phyloP scores from a whole-genome alignment of 2,113 vertebrate species.

The Leptobrachium ailaonicum region DNA sequence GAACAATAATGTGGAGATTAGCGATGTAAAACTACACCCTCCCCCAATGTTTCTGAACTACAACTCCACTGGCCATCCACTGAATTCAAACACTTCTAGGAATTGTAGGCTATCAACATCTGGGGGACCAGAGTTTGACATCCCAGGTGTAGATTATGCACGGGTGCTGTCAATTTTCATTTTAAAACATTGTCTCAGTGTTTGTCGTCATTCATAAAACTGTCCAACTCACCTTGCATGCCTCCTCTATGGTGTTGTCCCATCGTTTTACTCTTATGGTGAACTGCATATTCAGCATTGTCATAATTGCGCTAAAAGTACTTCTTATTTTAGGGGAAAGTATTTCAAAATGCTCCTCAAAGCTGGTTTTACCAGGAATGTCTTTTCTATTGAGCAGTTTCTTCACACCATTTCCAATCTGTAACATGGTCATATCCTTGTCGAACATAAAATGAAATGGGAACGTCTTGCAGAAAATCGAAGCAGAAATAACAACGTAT shows the following conservation, averaged over 20 bases:
- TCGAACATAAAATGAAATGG: constrained; percentile 96
- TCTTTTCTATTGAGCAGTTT: constrained; percentile 84
- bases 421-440: constrained; percentile 86
- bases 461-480: constrained; percentile 92
- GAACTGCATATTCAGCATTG: constrained; percentile 95
- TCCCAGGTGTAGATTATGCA: no score
- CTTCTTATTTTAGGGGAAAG: constrained; percentile 86
- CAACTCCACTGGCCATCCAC: no score
- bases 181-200: no score
- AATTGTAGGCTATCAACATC: no score
- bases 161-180: no score
- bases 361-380: constrained; percentile 74
- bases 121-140: no score
- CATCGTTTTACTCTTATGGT: constrained; percentile 83
- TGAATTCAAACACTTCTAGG: no score
- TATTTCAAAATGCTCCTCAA: constrained; percentile 90
- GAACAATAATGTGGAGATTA: no score
- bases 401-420: constrained; percentile 88
- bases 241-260: constrained; percentile 69
- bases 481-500: constrained; percentile 84
- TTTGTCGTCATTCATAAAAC: no score
- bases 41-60: no score
- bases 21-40: no score
- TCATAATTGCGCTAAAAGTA: constrained; percentile 89
- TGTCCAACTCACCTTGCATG: constrained; percentile 80